A percentile compares a stretch with the other conserved stretches of the same genome.
These are phyloP conservation scores for Scrobipalpa atriplicella DNA, from an alignment of 2,888 invertebrate species.

Conservation along the genomic window DNA sequence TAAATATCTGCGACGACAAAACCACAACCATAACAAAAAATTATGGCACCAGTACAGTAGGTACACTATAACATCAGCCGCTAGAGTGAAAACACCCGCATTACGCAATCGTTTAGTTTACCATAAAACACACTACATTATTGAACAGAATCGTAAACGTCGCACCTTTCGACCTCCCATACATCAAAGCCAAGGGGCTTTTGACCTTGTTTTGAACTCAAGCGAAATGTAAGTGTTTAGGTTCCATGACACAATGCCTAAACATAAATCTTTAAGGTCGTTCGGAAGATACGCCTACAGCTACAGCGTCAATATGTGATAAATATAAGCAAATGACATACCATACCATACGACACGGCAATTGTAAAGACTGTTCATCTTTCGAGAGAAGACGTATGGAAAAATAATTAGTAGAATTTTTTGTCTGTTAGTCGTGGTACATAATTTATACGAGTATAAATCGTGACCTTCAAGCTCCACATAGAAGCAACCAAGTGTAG, in stretches of 20 bases:
- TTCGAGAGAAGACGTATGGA: neutral
- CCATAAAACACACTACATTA: conserved; percentile 25
- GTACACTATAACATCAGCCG: conserved; percentile 33
- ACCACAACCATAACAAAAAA: conserved; percentile 46
- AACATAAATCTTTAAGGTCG: conserved; percentile 9
- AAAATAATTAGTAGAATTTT: neutral
- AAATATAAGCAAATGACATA: conserved; percentile 2
- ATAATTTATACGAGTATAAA: neutral
- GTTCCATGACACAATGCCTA: conserved; percentile 3
- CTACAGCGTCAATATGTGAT: conserved; percentile 1
- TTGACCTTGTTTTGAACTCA: conserved; percentile 31
- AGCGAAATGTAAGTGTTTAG: conserved; percentile 12
- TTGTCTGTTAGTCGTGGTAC: neutral
- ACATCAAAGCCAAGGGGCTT: conserved; percentile 23
- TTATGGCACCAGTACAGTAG: conserved; percentile 51
- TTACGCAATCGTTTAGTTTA: conserved; percentile 26
- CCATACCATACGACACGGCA: conserved; percentile 1
- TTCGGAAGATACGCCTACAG: neutral
- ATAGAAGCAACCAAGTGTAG: conserved; percentile 25
- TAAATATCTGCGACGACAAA: neutral
- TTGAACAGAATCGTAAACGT: conserved; percentile 19
- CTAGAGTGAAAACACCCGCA: conserved; percentile 20
- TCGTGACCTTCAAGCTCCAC: conserved; percentile 21
- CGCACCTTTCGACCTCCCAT: conserved; percentile 27
- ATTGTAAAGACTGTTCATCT: neutral